Conservation (phyloP, 1,140 invertebrate species). For the Zaprionus nigranus region DNA sequence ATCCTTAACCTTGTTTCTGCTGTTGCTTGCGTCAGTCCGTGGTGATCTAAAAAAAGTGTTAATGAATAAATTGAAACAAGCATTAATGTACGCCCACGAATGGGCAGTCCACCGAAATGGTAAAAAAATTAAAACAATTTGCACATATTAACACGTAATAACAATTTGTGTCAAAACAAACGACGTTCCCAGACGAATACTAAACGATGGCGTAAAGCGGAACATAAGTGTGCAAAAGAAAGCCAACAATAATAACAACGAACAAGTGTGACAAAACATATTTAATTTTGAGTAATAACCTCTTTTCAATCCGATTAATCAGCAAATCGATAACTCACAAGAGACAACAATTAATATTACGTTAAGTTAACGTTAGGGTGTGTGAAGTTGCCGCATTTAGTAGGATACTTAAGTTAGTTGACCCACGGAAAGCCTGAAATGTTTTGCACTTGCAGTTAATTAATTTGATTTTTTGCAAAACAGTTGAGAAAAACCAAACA, state of each 20-base stretch:
- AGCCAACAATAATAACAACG: slow-evolving; percentile 35
- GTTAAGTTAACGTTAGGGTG: neutral
- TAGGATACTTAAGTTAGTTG: neutral
- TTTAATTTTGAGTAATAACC: slow-evolving; percentile 54
- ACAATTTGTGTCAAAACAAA: slow-evolving; percentile 62
- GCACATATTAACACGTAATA: slow-evolving; percentile 73
- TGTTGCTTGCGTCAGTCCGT: neutral
- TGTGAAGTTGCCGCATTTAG: neutral
- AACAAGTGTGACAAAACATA: slow-evolving; percentile 6
- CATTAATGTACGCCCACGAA: slow-evolving; percentile 6
- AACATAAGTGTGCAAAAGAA: slow-evolving; percentile 53
- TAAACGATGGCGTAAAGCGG: slow-evolving; percentile 35
- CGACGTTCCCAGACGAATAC: slow-evolving; percentile 49
- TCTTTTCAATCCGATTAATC: slow-evolving; percentile 14
- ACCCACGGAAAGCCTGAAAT: neutral
- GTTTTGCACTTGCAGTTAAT: slow-evolving; percentile 3
- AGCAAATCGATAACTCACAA: slow-evolving; percentile 21
- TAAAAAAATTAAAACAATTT: slow-evolving; percentile 44
- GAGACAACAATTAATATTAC: slow-evolving; percentile 2
- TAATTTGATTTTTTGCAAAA: neutral
- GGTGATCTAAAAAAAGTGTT: neutral
- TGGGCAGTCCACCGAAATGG: neutral
- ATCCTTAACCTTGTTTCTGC: neutral
- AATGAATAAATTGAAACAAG: slow-evolving; percentile 16
- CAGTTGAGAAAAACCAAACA: neutral